Evolutionary conservation across 37 sponge, comb jelly and placozoan genomes (phyloP), one percentile per base, ranked within the genome.

Genomic region (Axinella damicornis): DNA sequence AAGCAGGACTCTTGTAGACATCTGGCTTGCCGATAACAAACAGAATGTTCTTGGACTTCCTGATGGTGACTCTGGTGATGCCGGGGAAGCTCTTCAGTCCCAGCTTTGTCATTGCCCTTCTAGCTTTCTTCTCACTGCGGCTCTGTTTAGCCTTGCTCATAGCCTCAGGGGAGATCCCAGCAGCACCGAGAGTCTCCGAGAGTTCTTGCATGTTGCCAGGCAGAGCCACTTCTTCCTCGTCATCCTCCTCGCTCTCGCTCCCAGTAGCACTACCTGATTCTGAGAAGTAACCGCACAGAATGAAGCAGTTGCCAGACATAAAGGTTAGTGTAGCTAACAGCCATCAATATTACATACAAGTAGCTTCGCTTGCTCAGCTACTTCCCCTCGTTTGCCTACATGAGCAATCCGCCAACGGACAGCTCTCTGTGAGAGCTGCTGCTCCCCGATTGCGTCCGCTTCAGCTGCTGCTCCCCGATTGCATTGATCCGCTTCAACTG

Each of bases 11-110:
- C 80, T 96, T 98, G 96, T 89, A 98, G 53, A 98, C 99, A 53
- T 98, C 99, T 20, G 99, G 99, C 38, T 92, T 94, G 52, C 81
- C 76, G 25, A 98, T 98, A 9, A 96, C 96, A 90, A 98, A 98
- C 24, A 98, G 88, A 56, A 98, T 96, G 92, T 96, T 96, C 88
- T 98, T 98, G 0, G 93, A 71, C 77, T 96, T 98, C 53, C 90
- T 89, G 41, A 98, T 94, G 53, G 99, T 98, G 46, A 98, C 99
- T 36, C 95, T 73, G 27, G 81, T 84, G 69, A 98, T 94, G 24
- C 99, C 99, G 0, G 92, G 77, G 21, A 83, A 71, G 39, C 41
- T 88, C 80, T 94, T 92, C 76, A 98, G 86, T 6, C 96, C 96
- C 19, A 96, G 89, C 76, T 96, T 98, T 32, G 92, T 40, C 74